Base-by-base conservation (phyloP, 2,797 vertebrate genomes). In the Pelodytes ibericus region DNA sequence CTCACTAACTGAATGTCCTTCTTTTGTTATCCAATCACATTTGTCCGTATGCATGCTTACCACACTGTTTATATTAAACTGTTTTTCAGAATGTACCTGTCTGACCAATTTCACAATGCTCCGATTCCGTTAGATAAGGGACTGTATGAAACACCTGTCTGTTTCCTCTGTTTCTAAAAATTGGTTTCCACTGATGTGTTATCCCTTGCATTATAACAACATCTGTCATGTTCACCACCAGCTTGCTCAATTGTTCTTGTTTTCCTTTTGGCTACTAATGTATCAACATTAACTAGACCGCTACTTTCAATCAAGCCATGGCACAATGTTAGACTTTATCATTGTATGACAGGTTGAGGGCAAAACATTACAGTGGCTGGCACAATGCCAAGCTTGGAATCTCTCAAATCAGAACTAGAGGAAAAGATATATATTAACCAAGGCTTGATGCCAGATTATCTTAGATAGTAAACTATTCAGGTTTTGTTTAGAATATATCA, bases 281-380 rank as follows among this genome's bases (percentile, higher is more conserved):
- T 53, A 51, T 69, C 49, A 69, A 26, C 51, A 24, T 57, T 68
- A 69, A 26, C 18, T 36, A 16, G 47, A 69, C 24, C 36, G 29
- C 39, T 53, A 22, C 47, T 53, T 51, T n/a, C 39, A 53, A 25
- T 15, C 10, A 41, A 25, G 25, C 20, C 13, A 4, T 53, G 49
- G 10, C 49, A 13, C 1, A 24, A 11, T 2, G 49, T 53, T 53
- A 8, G 49, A 68, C n/a, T 27, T 31, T n/a, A 16, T 3, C 25
- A 66, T 18, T 51, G 25, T 47, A 47, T 8, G 13, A n/a, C 18
- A 68, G 4, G n/a, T n/a, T 33, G 24, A 24, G 25, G 27, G 7
- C 29, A n/a, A 51, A 20, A 24, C 26, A 49, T 22, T 47, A 25
- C 33, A 53, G 41, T 13, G 41, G 41, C 41, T 20, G 49, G 20